These are phyloP conservation scores for Etheostoma cragini DNA, from an alignment of 2,113 vertebrate species.

Conservation along the genomic window DNA sequence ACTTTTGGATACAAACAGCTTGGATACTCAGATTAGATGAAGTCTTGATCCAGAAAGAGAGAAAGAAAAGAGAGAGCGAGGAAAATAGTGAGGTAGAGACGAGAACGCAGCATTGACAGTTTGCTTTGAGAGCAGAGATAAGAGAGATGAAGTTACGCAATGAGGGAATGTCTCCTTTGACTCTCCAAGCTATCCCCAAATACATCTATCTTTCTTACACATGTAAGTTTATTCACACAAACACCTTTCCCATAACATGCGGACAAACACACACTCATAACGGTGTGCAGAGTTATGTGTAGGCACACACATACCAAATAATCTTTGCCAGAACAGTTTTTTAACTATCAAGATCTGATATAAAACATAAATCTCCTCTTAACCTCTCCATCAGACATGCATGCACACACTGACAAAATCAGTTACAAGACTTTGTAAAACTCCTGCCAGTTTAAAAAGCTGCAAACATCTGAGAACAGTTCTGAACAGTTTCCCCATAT, in stretches of 20 bases:
- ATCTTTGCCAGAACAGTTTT: slow-evolving; percentile 33
- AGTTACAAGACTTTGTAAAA: slow-evolving; percentile 65
- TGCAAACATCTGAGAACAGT: slow-evolving; percentile 75
- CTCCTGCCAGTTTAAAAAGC: slow-evolving; percentile 69
- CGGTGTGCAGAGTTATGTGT: slow-evolving; percentile 32
- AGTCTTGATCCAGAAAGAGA: slow-evolving; percentile 46
- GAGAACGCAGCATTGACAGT: slow-evolving; percentile 57
- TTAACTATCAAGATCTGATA: slow-evolving; percentile 58
- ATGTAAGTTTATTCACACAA: slow-evolving; percentile 46
- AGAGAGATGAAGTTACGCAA: slow-evolving; percentile 67
- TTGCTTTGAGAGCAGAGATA: slow-evolving; percentile 72
- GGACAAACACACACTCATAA: slow-evolving; percentile 48
- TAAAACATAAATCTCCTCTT: slow-evolving; percentile 60
- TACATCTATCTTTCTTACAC: slow-evolving; percentile 59
- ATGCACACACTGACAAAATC: slow-evolving; percentile 64
- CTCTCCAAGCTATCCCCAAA: slow-evolving; percentile 68
- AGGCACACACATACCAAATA: slow-evolving; percentile 24
- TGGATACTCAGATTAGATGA: slow-evolving; percentile 62
- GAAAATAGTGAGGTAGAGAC: slow-evolving; percentile 40
- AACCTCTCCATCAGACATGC: slow-evolving; percentile 58
- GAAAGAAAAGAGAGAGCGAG: slow-evolving; percentile 31
- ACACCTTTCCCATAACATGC: slow-evolving; percentile 47
- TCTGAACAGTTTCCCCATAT: slow-evolving; percentile 74
- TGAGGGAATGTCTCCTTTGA: slow-evolving; percentile 68
- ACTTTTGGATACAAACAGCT: slow-evolving; percentile 69